Conservation (phyloP, 2,113 vertebrate species). For the Naja naja region DNA sequence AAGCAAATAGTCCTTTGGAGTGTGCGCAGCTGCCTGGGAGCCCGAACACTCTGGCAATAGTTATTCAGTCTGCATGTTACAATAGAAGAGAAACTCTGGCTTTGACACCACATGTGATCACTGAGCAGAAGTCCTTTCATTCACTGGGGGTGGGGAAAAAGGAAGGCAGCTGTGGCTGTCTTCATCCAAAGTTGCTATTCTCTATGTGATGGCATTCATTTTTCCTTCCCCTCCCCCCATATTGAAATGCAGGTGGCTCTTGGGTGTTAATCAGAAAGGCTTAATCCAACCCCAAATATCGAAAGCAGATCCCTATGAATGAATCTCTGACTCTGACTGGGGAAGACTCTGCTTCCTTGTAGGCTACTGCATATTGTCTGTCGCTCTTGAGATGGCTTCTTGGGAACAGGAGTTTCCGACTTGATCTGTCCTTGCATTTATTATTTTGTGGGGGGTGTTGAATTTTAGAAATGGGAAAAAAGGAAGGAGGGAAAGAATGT, state of each 20-base stretch:
- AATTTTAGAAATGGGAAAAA: not conserved
- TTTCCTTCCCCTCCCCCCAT: constrained; percentile 51
- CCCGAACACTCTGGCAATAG: constrained; percentile 72
- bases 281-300: constrained; percentile 69
- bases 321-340: constrained; percentile 49
- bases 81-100: constrained; percentile 73
- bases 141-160: constrained; percentile 64
- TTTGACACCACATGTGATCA: constrained; percentile 78
- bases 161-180: constrained; percentile 78
- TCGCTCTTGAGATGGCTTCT: constrained; percentile 36
- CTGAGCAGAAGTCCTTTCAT: constrained; percentile 78
- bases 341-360: constrained; percentile 43
- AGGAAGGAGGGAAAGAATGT: not conserved
- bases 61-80: constrained; percentile 72
- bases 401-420: constrained; percentile 55
- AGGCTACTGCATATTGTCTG: not conserved
- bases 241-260: constrained; percentile 76
- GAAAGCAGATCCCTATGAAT: constrained; percentile 59
- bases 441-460: not conserved
- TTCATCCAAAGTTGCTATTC: constrained; percentile 73
- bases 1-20: constrained; percentile 73
- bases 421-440: constrained; percentile 34
- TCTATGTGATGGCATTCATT: constrained; percentile 59
- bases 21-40: constrained; percentile 74
- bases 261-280: constrained; percentile 70